phyloP scores from a whole-genome alignment of 2,113 vertebrate genomes.

The Cynoglossus semilaevis region DNA sequence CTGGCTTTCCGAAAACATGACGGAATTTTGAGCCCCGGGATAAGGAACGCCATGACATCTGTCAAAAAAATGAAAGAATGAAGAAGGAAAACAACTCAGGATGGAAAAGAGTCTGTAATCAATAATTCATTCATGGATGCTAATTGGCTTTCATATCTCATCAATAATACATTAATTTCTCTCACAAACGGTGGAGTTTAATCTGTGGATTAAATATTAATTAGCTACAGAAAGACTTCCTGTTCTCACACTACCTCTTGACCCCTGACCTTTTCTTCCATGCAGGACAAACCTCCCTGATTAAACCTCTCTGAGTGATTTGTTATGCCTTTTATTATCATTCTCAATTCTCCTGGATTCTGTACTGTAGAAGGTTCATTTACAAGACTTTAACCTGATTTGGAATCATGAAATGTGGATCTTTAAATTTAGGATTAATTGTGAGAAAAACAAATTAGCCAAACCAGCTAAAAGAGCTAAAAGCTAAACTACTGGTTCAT shows the following conservation, averaged over 20 bases:
- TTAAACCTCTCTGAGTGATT: too few species aligned
- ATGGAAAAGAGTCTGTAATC: constrained; percentile 23
- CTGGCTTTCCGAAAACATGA: constrained; percentile 84
- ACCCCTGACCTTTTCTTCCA: constrained; percentile 39
- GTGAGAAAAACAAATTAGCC: too few species aligned
- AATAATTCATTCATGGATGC: constrained; percentile 52
- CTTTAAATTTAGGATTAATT: too few species aligned
- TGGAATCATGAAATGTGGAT: too few species aligned
- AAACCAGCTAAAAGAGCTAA: too few species aligned
- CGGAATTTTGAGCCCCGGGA: constrained; percentile 88
- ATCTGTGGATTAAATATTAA: constrained; percentile 45
- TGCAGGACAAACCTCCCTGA: constrained; percentile 17
- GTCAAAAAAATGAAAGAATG: not conserved
- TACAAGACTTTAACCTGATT: too few species aligned
- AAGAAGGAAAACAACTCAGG: too few species aligned
- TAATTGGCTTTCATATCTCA: constrained; percentile 52
- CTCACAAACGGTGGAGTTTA: constrained; percentile 20
- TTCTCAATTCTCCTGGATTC: too few species aligned
- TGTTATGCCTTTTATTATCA: too few species aligned
- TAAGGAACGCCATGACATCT: constrained; percentile 91
- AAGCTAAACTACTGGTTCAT: too few species aligned
- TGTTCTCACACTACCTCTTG: constrained; percentile 36
- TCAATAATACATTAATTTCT: constrained; percentile 63
- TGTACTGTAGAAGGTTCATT: too few species aligned
- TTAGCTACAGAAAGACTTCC: constrained; percentile 31